Evolutionary conservation across 2,797 vertebrate genomes (phyloP).

Genomic region (Manis javanica): DNA sequence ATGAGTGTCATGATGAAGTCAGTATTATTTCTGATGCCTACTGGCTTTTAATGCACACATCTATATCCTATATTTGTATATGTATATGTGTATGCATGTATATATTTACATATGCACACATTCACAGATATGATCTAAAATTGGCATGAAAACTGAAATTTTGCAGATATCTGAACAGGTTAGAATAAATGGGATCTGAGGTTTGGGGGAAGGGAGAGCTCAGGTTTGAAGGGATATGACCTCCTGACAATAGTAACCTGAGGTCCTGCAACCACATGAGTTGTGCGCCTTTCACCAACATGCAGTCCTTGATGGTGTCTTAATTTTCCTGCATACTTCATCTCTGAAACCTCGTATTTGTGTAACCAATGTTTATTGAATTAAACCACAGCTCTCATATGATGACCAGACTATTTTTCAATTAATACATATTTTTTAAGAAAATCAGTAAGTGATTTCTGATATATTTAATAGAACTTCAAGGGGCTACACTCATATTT

Average conservation of each 20-base stretch:
- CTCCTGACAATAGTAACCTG: neutral
- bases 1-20: neutral
- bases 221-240: neutral
- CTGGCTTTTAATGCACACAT: neutral
- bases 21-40: neutral
- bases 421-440: conserved; percentile 12
- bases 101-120: neutral
- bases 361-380: conserved; percentile 26
- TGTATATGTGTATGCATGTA: neutral
- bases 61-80: neutral
- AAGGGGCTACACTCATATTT: neutral
- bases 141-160: neutral
- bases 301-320: neutral
- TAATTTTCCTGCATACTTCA: neutral
- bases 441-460: conserved; percentile 52
- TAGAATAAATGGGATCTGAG: neutral
- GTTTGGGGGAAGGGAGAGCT: neutral
- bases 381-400: conserved; percentile 25
- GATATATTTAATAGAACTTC: conserved; percentile 19
- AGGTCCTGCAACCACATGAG: too few species aligned
- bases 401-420: conserved; percentile 22
- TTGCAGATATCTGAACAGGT: neutral
- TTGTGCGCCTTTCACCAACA: neutral
- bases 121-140: neutral
- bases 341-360: neutral